Base-by-base conservation (phyloP, 1,140 invertebrate genomes). In the Microplitis demolitor region DNA sequence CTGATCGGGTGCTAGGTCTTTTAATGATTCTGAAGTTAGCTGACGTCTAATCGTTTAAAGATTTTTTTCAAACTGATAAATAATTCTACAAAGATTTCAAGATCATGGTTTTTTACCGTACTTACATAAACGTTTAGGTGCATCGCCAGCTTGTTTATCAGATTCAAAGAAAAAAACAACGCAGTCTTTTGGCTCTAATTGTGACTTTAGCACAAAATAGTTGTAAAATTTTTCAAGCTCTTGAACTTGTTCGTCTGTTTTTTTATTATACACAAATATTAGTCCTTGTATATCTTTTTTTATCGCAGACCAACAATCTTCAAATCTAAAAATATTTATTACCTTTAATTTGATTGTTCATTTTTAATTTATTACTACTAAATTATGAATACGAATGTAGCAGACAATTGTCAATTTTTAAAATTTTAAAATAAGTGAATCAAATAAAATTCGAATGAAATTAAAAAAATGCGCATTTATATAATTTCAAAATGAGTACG, bases 241-340 rank as follows among this genome's bases (percentile, higher is more conserved):
- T 80, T 90, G 89, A 39, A 90, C 81, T 74, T 88, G 88, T 61
- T 88, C 87, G 31, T 89, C 87, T 4, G 87, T 86, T 63, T 89
- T 89, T 16, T 90, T 88, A 77, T 91, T 93, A 76, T 91, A 94
- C 4, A 95, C 92, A 77, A 95, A 89, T 61, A 95, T 89, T n/a
- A 94, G 89, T 31, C 93, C 94, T 78, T 91, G 89, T 3, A 90
- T 86, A 79, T 92, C 91, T 80, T 89, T 87, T 56, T 91, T 90
- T 72, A 95, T 88, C 6, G 92, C 92, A 64, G 94, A 91, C 94
- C 94, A 96, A 81, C 92, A 95, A 13, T 88, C 88, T 82, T 93
- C 91, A 86, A 90, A 94, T 78, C 93, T 95, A 75, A 82, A 83
- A 76, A 45, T 73, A 77, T 62, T 61, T 58, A 68, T 75, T 51